phyloP scores from a whole-genome alignment of 1,140 invertebrate genomes.

The Paraescarpia echinospica region DNA sequence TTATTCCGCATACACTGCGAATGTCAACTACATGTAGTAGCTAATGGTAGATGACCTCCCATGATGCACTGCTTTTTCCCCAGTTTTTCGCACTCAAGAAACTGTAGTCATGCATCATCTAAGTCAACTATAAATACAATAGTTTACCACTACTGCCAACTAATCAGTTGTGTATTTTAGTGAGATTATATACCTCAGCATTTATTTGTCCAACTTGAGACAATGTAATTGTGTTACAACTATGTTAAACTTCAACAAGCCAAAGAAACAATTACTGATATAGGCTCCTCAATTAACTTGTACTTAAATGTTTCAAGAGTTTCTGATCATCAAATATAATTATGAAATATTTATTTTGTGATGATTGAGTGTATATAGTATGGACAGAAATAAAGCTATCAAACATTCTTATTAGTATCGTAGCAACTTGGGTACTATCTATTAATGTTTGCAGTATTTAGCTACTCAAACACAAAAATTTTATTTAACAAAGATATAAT shows the following conservation, averaged over 20 bases:
- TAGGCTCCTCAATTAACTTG: too few species aligned
- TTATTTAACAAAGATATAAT: neutral
- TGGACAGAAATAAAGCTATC: neutral
- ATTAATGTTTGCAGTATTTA: neutral
- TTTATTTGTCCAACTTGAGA: neutral
- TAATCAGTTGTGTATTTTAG: neutral
- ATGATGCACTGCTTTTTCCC: neutral
- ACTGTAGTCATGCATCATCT: neutral
- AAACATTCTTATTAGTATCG: neutral
- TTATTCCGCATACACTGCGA: neutral
- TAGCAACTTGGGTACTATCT: neutral
- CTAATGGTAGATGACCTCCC: neutral
- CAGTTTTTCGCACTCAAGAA: neutral
- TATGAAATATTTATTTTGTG: neutral
- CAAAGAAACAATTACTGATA: neutral
- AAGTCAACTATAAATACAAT: neutral
- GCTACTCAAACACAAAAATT: neutral
- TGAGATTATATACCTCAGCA: neutral
- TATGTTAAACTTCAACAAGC: neutral
- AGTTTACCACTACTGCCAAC: neutral
- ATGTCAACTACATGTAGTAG: neutral
- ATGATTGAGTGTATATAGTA: neutral
- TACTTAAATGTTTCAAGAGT: too few species aligned
- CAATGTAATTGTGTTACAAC: neutral
- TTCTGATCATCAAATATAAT: neutral